Evolutionary conservation across 1,140 invertebrate genomes (phyloP).

Genomic region (Apis cerana): DNA sequence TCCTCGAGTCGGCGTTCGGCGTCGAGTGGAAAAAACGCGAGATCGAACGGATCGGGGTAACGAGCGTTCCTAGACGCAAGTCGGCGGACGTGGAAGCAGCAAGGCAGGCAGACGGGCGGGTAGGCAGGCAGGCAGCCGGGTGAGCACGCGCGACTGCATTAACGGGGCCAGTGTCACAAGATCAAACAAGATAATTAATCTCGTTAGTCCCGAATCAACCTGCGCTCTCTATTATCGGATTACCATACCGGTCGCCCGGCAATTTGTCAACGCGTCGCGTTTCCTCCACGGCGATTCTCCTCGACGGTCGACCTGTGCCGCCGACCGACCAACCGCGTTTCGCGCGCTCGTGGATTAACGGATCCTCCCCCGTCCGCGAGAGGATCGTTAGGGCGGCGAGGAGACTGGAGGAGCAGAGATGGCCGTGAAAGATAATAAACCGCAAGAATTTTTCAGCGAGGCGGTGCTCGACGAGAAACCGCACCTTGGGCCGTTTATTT

Average conservation of each 20-base stretch:
- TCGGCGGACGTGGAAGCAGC: neutral
- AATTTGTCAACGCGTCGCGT: conserved; percentile 46
- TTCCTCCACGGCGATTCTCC: neutral
- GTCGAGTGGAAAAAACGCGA: no score
- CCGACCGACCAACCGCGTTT: neutral
- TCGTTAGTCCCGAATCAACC: conserved; percentile 58
- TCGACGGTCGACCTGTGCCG: neutral
- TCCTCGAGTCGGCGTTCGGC: no score
- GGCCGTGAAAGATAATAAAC: conserved; percentile 67
- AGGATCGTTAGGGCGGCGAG: no score
- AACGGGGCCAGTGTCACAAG: conserved; percentile 56
- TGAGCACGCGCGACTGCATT: conserved; percentile 46
- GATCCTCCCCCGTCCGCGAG: neutral
- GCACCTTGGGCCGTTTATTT: conserved; percentile 30
- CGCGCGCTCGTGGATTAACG: conserved; percentile 8
- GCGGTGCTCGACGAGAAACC: conserved; percentile 59
- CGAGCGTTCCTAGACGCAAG: conserved; percentile 27
- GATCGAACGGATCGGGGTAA: neutral
- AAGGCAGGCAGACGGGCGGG: neutral
- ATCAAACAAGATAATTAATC: conserved; percentile 60
- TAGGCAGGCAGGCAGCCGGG: neutral
- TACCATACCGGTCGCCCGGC: conserved; percentile 51
- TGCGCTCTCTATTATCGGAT: conserved; percentile 56
- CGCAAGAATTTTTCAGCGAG: conserved; percentile 49
- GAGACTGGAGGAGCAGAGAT: neutral